Percentiles rank a stretch among this genome's conserved stretches.
phyloP scores from a whole-genome alignment of 2,113 vertebrate genomes.

The Carassius gibelio region DNA sequence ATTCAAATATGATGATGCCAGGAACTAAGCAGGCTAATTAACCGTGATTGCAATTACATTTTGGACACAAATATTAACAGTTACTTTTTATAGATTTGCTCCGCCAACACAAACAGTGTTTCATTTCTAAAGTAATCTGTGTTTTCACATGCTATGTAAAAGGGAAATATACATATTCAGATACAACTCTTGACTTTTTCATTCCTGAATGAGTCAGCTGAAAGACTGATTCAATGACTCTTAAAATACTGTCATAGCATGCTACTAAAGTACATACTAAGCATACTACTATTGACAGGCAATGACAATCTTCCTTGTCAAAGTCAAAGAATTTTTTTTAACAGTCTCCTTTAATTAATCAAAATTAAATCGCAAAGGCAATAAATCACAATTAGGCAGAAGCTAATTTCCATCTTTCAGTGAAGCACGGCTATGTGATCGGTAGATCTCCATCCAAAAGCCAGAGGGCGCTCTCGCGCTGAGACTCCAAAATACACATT shows the following conservation, averaged over 20 bases:
- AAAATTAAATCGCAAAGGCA: no score
- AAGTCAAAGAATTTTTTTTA: neutral
- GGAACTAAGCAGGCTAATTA: constrained; percentile 8
- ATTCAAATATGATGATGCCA: constrained; percentile 12
- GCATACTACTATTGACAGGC: neutral
- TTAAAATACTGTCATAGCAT: no score
- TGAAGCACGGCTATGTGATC: no score
- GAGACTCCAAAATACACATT: no score
- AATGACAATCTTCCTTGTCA: neutral
- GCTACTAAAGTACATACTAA: no score
- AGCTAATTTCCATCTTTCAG: no score
- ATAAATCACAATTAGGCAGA: no score
- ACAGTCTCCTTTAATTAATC: neutral
- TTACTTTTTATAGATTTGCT: neutral
- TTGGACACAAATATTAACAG: neutral
- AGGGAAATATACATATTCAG: neutral
- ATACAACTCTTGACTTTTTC: neutral
- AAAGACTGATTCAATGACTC: neutral
- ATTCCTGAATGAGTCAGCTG: neutral
- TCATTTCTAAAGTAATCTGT: no score
- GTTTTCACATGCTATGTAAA: neutral
- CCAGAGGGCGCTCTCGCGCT: no score
- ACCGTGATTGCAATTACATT: neutral
- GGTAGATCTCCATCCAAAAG: no score
- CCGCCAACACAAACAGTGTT: no score